A percentile compares a stretch with the other conserved stretches of the same genome.
Evolutionary conservation across 2,888 invertebrate species (phyloP).

Genomic region (Morpho achilles): DNA sequence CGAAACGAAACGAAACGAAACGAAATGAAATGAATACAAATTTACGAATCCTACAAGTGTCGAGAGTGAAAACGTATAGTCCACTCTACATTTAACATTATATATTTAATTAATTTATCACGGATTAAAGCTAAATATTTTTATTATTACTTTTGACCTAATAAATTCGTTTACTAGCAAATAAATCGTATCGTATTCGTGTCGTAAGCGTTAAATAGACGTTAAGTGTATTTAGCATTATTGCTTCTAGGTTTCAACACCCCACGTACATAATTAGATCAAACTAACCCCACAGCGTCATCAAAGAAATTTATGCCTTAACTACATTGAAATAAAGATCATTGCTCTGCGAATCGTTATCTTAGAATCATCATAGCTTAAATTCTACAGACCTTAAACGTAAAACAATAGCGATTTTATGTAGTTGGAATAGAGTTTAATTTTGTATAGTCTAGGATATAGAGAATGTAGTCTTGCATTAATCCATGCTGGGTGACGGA

Average conservation of each 20-base stretch:
- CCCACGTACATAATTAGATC: conserved; percentile 32
- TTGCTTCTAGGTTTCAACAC: conserved; percentile 34
- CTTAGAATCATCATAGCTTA: conserved; percentile 11
- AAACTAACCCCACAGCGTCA: conserved; percentile 11
- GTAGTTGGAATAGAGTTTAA: background rate
- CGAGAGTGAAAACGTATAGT: no score
- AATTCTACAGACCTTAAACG: background rate
- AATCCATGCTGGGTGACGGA: conserved; percentile 28
- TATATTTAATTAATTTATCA: no score
- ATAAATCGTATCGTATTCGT: background rate
- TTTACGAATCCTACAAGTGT: no score
- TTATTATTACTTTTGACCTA: no score
- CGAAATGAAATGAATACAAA: no score
- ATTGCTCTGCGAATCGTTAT: conserved; percentile 11
- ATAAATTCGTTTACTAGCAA: background rate
- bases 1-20: no score
- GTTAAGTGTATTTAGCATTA: conserved; percentile 13
- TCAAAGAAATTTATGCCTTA: conserved; percentile 22
- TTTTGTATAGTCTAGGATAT: background rate
- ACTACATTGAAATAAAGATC: background rate
- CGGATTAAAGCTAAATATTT: no score
- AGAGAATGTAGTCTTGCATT: conserved; percentile 18
- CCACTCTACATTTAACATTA: no score
- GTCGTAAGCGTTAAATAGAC: conserved; percentile 2
- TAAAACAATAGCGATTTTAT: conserved; percentile 1